Evolutionary conservation across 2,113 vertebrate genomes (phyloP).

Genomic region (Pantherophis guttatus): DNA sequence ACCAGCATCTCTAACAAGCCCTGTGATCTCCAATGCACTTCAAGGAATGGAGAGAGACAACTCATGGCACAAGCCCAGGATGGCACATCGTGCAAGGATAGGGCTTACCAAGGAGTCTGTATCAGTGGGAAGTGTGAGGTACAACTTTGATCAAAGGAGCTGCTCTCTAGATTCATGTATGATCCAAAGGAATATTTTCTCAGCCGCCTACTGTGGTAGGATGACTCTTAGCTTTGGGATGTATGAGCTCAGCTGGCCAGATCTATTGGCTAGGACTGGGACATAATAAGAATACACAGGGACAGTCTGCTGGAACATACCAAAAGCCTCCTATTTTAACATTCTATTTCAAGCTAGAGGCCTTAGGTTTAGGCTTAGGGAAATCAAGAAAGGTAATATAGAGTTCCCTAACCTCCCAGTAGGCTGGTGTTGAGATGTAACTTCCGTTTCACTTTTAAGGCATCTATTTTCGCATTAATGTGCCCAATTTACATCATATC

Average conservation of each 20-base stretch:
- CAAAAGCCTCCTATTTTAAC: not conserved
- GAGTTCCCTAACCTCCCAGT: not conserved
- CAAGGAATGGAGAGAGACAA: conserved; percentile 81
- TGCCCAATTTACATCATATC: not conserved
- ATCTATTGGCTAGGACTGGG: not conserved
- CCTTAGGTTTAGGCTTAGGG: not conserved
- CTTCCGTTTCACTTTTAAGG: not conserved
- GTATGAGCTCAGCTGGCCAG: not conserved
- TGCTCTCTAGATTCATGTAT: fast-evolving
- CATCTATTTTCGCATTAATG: not conserved
- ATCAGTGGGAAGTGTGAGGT: conserved; percentile 88
- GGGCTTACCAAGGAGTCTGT: conserved; percentile 82
- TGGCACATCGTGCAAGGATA: conserved; percentile 83
- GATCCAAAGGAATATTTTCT: not conserved
- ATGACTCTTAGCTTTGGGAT: not conserved
- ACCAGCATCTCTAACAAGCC: conserved; percentile 91
- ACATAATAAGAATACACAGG: not conserved
- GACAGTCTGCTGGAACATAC: not conserved
- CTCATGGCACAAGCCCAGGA: conserved; percentile 83
- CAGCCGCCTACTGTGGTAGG: not conserved
- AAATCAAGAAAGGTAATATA: not conserved
- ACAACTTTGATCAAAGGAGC: conserved; percentile 22
- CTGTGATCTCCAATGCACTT: conserved; percentile 88
- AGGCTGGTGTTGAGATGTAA: not conserved
- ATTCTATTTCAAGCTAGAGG: not conserved